Conservation (phyloP, 2,888 invertebrate genomes). For the Hydropsyche betteni region DNA sequence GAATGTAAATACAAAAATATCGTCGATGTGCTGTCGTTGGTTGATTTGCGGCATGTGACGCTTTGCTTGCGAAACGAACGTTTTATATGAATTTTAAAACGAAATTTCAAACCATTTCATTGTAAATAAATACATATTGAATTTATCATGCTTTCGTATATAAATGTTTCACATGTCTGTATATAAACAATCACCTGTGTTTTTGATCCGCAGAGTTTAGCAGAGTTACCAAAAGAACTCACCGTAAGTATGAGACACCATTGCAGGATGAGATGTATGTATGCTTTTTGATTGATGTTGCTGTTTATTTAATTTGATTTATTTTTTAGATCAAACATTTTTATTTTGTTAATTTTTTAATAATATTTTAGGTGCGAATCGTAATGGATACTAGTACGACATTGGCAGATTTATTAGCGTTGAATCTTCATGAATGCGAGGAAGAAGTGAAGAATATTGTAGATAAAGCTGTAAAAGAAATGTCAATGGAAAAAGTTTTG, state of each 20-base stretch:
- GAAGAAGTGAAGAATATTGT: constrained; percentile 98
- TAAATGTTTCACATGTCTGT: constrained; percentile 39
- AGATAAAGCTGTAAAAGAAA: constrained; percentile 97
- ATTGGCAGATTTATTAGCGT: constrained; percentile 86
- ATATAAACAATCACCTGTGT: constrained; percentile 54
- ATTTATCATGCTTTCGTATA: constrained; percentile 10
- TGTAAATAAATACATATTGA: neutral
- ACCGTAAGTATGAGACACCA: constrained; percentile 72
- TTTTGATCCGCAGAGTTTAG: constrained; percentile 80
- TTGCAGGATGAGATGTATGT: constrained; percentile 38
- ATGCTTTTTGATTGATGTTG: constrained; percentile 3
- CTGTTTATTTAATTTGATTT: constrained; percentile 5
- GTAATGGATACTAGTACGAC: constrained; percentile 94
- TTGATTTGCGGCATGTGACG: constrained; percentile 18
- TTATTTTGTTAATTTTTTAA: neutral
- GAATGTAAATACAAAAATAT: constrained; percentile 59
- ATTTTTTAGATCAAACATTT: neutral
- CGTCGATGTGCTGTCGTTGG: constrained; percentile 33
- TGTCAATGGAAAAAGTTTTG: constrained; percentile 97
- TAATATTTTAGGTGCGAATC: constrained; percentile 78
- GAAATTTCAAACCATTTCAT: too few species aligned
- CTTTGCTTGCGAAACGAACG: neutral
- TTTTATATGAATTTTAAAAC: too few species aligned
- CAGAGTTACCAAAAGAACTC: constrained; percentile 80
- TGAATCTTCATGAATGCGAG: constrained; percentile 96